phyloP scores from a whole-genome alignment of 2,113 vertebrate species.

The Salvelinus namaycush region DNA sequence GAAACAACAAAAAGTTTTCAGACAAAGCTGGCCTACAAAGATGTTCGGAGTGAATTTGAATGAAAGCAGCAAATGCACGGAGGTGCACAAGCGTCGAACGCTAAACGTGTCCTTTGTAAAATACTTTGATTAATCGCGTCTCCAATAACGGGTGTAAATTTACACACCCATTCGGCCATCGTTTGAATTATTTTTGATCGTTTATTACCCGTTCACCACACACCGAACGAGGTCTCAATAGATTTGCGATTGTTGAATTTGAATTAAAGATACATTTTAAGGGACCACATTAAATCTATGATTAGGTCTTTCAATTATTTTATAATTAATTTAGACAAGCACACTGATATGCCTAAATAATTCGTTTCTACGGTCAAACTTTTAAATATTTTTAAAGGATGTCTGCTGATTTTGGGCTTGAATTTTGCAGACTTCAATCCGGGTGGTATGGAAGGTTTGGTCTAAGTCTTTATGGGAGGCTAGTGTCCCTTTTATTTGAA shows the following conservation, averaged over 20 bases:
- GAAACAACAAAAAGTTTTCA: conserved; percentile 25
- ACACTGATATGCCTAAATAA: too few relatives aligned
- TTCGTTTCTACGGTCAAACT: too few relatives aligned
- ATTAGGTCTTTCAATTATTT: neutral
- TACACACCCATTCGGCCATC: conserved; percentile 27
- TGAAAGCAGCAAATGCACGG: conserved; percentile 8
- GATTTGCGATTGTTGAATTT: neutral
- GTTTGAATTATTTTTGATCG: conserved; percentile 31
- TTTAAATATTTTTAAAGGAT: too few relatives aligned
- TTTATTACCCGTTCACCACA: conserved; percentile 3
- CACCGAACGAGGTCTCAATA: neutral
- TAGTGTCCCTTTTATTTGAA: too few relatives aligned
- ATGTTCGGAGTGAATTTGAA: conserved; percentile 32
- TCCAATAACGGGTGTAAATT: conserved; percentile 51
- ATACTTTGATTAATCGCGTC: neutral
- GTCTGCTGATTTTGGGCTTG: too few relatives aligned
- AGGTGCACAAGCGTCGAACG: neutral
- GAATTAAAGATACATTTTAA: neutral
- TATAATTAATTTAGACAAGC: too few relatives aligned
- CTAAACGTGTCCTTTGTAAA: neutral
- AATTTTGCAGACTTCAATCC: too few relatives aligned
- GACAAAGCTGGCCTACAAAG: conserved; percentile 14
- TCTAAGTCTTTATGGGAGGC: too few relatives aligned
- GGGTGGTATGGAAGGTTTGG: too few relatives aligned
- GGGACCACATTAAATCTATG: neutral